Percentiles rank a stretch among this genome's conserved stretches.
These are phyloP conservation scores for Uromys caudimaculatus DNA, from an alignment of 2,797 vertebrate genomes.

Conservation along the genomic window DNA sequence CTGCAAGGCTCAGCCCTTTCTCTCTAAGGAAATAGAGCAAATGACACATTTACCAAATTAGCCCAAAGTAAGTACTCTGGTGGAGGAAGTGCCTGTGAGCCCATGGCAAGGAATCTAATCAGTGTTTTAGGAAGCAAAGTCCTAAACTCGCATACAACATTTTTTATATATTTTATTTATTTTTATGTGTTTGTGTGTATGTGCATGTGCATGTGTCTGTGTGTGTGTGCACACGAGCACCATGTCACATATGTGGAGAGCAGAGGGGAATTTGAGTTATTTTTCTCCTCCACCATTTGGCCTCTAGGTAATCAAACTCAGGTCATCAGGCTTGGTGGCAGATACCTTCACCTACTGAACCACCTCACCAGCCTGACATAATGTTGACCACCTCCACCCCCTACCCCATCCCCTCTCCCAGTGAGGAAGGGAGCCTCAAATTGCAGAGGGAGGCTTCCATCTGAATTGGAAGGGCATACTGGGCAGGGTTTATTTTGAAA, in stretches of 20 bases:
- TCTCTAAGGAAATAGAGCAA: not conserved
- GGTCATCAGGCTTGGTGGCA: too few relatives aligned
- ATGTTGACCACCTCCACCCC: not conserved
- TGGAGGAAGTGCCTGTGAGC: not conserved
- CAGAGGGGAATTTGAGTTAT: too few relatives aligned
- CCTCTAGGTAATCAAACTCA: too few relatives aligned
- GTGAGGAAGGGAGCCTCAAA: too few relatives aligned
- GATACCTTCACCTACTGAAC: not conserved
- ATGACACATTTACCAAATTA: not conserved
- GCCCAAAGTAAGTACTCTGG: not conserved
- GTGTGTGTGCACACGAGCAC: accelerated
- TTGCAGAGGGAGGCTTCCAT: not conserved
- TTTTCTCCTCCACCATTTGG: not conserved
- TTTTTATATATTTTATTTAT: not conserved
- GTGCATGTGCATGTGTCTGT: accelerated
- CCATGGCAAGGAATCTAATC: not conserved
- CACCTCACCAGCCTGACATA: not conserved
- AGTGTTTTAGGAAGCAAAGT: not conserved
- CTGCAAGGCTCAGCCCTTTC: not conserved
- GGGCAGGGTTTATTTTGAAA: not conserved
- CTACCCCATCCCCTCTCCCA: too few relatives aligned
- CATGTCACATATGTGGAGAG: not conserved
- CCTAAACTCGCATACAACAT: not conserved
- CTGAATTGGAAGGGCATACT: not conserved
- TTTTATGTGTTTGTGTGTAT: not conserved